phyloP scores from a whole-genome alignment of 2,888 invertebrate genomes.

The Ceramica pisi region DNA sequence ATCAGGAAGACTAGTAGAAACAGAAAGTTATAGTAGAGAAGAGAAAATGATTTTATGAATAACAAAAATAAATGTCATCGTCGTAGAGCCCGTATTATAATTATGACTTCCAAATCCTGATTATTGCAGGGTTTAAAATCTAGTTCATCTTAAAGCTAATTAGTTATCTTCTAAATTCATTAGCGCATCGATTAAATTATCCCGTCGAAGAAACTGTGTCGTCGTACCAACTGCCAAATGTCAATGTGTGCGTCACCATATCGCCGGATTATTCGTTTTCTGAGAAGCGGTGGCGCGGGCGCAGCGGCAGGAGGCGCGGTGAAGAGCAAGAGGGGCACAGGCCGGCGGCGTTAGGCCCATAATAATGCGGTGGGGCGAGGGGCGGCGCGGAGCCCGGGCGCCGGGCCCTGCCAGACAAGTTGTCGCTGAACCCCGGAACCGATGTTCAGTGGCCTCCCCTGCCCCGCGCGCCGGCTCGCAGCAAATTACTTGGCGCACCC shows the following conservation, averaged over 20 bases:
- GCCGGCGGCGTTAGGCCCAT: conserved; percentile 79
- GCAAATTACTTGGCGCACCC: conserved; percentile 81
- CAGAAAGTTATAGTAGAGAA: neutral
- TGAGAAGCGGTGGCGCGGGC: conserved; percentile 83
- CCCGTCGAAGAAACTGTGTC: conserved; percentile 66
- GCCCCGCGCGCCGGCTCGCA: conserved; percentile 65
- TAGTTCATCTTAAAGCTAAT: conserved; percentile 11
- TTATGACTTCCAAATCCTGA: conserved; percentile 3
- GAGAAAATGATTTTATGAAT: conserved; percentile 5
- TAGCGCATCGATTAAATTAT: conserved; percentile 52
- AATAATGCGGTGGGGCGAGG: conserved; percentile 73
- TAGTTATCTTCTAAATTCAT: conserved; percentile 22
- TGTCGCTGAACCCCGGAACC: conserved; percentile 84
- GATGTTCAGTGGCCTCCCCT: conserved; percentile 67
- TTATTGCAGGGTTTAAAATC: neutral
- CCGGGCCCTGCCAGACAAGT: conserved; percentile 88
- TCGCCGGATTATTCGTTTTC: conserved; percentile 80
- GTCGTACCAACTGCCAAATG: conserved; percentile 69
- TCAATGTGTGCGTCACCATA: conserved; percentile 72
- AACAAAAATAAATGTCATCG: neutral
- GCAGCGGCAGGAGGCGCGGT: conserved; percentile 70
- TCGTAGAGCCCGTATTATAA: neutral
- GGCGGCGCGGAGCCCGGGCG: conserved; percentile 66
- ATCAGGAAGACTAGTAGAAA: conserved; percentile 21
- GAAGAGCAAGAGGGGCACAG: conserved; percentile 64